Evolutionary conservation across 2,113 vertebrate species (phyloP).

Genomic region (Ceyx melanurus): DNA sequence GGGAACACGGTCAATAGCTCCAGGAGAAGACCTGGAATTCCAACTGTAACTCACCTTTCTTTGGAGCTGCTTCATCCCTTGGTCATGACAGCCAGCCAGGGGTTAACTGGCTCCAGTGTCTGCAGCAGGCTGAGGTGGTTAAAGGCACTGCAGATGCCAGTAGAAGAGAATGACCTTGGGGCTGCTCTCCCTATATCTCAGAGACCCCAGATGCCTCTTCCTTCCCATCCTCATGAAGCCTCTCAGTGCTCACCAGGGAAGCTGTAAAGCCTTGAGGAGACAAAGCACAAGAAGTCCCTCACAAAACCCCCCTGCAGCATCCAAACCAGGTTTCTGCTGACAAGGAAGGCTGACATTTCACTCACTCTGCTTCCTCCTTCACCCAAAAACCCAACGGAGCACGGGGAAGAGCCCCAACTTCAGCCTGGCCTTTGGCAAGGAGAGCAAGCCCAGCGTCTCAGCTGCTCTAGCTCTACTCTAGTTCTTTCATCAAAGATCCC

Average conservation of each 20-base stretch:
- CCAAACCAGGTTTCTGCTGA: neutral
- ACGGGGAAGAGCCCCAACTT: neutral
- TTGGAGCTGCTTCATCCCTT: neutral
- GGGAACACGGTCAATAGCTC: neutral
- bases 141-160: slow-evolving; percentile 8
- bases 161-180: neutral
- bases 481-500: neutral
- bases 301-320: neutral
- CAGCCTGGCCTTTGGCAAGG: neutral
- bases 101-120: neutral
- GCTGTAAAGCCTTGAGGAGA: neutral
- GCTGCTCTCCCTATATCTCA: neutral
- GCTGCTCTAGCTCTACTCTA: neutral
- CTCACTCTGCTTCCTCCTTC: neutral
- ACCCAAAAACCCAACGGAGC: neutral
- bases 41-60: neutral
- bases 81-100: neutral
- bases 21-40: neutral
- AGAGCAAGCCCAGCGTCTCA: neutral
- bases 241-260: neutral
- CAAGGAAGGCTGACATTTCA: neutral
- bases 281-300: neutral
- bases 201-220: neutral
- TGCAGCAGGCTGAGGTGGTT: neutral
- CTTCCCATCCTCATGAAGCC: neutral